phyloP scores from a whole-genome alignment of 2,113 vertebrate species.

The Hippocampus zosterae region DNA sequence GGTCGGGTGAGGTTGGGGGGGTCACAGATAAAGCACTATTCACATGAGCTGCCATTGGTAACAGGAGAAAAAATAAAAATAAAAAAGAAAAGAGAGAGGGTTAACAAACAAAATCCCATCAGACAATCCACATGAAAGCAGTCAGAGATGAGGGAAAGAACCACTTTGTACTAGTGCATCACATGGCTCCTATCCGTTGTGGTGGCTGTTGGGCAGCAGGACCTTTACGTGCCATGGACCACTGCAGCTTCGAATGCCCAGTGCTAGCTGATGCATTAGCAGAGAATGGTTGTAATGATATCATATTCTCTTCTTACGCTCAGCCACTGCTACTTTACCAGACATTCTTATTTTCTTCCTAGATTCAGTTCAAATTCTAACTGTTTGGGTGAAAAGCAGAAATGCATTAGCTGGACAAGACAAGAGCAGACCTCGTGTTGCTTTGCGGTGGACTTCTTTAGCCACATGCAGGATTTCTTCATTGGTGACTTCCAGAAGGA shows the following conservation, averaged over 20 bases:
- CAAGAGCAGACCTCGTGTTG: constrained; percentile 88
- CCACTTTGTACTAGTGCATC: constrained; percentile 71
- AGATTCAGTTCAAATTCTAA: constrained; percentile 36
- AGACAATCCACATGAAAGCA: constrained; percentile 68
- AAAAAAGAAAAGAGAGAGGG: constrained; percentile 74
- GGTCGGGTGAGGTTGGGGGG: constrained; percentile 39
- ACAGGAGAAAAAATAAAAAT: constrained; percentile 77
- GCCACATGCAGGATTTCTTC: constrained; percentile 93
- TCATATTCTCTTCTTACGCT: constrained; percentile 26
- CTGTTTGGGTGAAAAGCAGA: constrained; percentile 44
- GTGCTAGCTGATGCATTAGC: constrained; percentile 65
- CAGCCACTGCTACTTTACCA: constrained; percentile 29
- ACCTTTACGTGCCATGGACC: constrained; percentile 30
- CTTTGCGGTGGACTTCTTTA: constrained; percentile 92
- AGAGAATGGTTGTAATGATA: constrained; percentile 60
- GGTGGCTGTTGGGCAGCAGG: constrained; percentile 19
- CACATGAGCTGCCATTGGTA: constrained; percentile 87
- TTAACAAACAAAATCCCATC: constrained; percentile 65
- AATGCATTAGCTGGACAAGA: constrained; percentile 46
- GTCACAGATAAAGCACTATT: constrained; percentile 94
- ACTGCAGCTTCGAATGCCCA: constrained; percentile 31
- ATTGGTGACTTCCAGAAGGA: constrained; percentile 95
- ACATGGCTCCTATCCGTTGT: constrained; percentile 7
- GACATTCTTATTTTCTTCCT: constrained; percentile 20
- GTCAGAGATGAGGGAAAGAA: constrained; percentile 51